Base-by-base conservation (phyloP, 2,113 vertebrate species). In the Callipepla squamata region DNA sequence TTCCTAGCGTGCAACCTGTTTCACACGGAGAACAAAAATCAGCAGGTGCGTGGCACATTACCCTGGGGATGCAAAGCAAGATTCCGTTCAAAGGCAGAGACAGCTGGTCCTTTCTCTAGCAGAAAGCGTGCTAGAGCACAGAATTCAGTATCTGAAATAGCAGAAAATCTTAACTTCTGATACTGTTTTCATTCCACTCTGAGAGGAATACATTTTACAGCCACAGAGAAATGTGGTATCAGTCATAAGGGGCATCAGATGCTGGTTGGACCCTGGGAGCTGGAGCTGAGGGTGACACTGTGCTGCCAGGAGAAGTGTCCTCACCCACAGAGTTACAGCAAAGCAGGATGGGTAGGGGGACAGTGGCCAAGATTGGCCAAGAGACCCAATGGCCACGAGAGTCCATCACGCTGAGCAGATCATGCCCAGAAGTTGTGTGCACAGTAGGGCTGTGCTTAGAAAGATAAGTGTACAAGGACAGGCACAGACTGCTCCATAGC, bases 211-310 rank as follows among this genome's bases (percentile, higher is more conserved):
- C 50, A 17, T 58, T 67, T 62, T 36, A 28, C 66, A 85, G 7
- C 0, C 14, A 51, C 11, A 34, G 6, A 22, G 48, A 83, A 44
- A 5, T 8, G 36, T 19, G 9, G 11, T 12, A 3, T 12, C 40
- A 67, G 25, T 8, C 0, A 1, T 0, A 1, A 48, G 20, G 30
- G 1, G 1, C 28, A 90, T 17, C 15, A 34, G 18, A 65, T 20
- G 32, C 1, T 7, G 65, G n/a, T n/a, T n/a, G n/a, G n/a, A n/a
- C 13, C 21, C 14, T 30, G 22, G 19, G 5, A 69, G 10, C 23
- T 32, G 40, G 4, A 65, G 6, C 4, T 50, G 19, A 67, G 38
- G 22, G n/a, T 42, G 23, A 34, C 36, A 58, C 23, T 1, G 1
- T 32, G 25, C 32, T 0, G 1, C 21, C 47, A n/a, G 40, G 11